These are phyloP conservation scores for Furnarius figulus DNA, from an alignment of 2,113 vertebrate genomes.

Conservation along the genomic window DNA sequence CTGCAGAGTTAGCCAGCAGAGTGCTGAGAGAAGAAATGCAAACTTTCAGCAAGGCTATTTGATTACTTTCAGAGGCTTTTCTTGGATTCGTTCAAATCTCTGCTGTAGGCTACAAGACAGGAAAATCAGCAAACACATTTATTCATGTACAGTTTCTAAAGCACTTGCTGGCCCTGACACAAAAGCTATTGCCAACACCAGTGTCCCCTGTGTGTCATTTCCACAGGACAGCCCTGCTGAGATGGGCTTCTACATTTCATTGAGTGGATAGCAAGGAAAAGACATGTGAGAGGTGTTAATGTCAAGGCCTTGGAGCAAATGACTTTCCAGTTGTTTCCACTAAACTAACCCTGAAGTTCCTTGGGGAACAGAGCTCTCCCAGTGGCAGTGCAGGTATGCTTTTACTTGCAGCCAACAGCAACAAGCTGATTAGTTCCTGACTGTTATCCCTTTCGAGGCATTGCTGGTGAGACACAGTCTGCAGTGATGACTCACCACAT, in stretches of 20 bases:
- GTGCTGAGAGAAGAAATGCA: not conserved
- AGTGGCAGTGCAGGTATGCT: not conserved
- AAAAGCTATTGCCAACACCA: not conserved
- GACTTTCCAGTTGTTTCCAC: constrained; percentile 1
- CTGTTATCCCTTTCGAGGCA: not conserved
- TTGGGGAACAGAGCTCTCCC: not conserved
- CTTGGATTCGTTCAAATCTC: not conserved
- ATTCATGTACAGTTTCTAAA: not conserved
- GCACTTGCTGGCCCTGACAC: not conserved
- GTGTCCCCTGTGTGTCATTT: not conserved
- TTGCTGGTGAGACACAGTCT: not conserved
- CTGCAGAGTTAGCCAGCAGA: not conserved
- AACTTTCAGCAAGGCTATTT: constrained; percentile 14
- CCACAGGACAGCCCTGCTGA: not conserved
- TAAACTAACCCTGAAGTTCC: not conserved
- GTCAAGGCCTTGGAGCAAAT: not conserved
- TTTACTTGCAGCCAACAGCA: not conserved
- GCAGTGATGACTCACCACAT: not conserved
- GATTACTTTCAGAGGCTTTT: constrained; percentile 13
- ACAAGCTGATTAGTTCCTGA: not conserved
- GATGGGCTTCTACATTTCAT: not conserved
- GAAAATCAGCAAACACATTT: not conserved
- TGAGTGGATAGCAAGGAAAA: not conserved
- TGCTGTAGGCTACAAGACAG: not conserved
- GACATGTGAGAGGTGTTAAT: not conserved